Evolutionary conservation across 2,797 vertebrate species (phyloP), one percentile per base, ranked within the genome.

Genomic region (Hylomyscus alleni): DNA sequence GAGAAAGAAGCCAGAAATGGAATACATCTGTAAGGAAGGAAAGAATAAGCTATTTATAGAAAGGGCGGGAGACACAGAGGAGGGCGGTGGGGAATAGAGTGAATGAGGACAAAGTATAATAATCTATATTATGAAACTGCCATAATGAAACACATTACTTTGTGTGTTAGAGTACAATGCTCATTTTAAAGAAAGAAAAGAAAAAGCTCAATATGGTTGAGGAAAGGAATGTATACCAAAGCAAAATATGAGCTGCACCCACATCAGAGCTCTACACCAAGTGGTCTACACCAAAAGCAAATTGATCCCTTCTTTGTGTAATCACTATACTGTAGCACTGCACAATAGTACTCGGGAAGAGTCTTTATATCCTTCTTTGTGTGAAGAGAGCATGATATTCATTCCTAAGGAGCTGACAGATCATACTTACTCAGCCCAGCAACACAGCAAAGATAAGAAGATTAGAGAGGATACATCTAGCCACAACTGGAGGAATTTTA

Each of bases 401-500:
- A 22, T 93, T 34, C n/a, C 37, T 52, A 73, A 88, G 31, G 62
- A 31, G 54, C 47, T 78, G 37, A 82, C 58, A 34, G 4, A 58
- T 50, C 31, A 81, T 62, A 85, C 3, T 88, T 78, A 73, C 77
- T 96, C 37, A 75, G 2, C 34, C 81, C 50, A 58, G 50, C 62
- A 85, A 76, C 34, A 34, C 15, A 72, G 44, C 60, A 76, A 62
- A 93, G 31, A 75, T 6, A 31, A 31, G 47, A 80, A 94, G 40
- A 34, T 76, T 69, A 84, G n/a, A 65, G n/a, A 65, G 17, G 31
- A 20, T 29, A 2, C 44, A 40, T 67, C 83, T 91, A 65, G 58
- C 84, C 75, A 89, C 44, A 88, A 88, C 58, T 88, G 67, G n/a
- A 78, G 34, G 40, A 19, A 93, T 47, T 92, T 86, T 54, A 34